phyloP scores from a whole-genome alignment of 2,797 vertebrate genomes.

The Glossophaga mutica region DNA sequence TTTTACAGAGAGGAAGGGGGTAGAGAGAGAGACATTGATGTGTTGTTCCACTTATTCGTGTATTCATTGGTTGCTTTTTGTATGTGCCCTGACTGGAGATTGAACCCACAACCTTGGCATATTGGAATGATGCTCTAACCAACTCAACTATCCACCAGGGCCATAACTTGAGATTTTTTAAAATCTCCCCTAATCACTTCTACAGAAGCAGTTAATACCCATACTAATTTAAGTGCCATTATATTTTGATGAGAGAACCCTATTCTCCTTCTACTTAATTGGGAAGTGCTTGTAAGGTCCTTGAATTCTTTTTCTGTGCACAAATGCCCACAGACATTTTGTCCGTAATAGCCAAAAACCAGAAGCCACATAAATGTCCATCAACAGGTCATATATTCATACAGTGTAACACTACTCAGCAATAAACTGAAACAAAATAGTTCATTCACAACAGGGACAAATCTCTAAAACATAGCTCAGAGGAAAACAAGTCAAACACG shows the following conservation, averaged over 20 bases:
- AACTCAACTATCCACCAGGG: background rate
- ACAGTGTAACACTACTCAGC: background rate
- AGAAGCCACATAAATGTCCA: background rate
- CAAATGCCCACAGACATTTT: background rate
- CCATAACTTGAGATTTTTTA: background rate
- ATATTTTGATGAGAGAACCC: background rate
- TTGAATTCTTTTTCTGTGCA: slow-evolving; percentile 59
- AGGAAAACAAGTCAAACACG: background rate
- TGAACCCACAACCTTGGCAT: background rate
- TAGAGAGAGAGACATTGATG: background rate
- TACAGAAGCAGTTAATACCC: background rate
- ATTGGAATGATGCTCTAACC: background rate
- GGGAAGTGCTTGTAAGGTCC: background rate
- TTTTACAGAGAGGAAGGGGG: background rate
- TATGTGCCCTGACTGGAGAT: background rate
- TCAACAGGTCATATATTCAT: background rate
- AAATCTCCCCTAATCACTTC: background rate
- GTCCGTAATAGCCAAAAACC: background rate
- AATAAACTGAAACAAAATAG: background rate
- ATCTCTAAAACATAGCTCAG: background rate
- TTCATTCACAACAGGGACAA: background rate
- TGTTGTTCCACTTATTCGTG: background rate
- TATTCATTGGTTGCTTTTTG: background rate
- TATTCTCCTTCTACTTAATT: background rate
- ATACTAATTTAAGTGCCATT: background rate